These are phyloP conservation scores for Ctena decussata DNA, from an alignment of 2,888 invertebrate genomes.

Conservation along the genomic window DNA sequence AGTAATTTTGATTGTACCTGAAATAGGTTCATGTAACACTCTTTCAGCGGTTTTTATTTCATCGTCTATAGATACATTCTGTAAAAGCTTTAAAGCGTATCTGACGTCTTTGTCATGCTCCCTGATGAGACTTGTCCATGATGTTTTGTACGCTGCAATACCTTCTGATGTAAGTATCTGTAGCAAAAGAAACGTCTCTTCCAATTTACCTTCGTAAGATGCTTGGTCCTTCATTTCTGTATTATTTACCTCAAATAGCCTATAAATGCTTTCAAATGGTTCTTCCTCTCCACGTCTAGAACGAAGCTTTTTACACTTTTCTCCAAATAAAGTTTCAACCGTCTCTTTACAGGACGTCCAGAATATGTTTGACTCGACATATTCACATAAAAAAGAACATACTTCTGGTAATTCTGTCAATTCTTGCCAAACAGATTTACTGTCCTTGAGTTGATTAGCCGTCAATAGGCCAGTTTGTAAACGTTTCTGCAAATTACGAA, in stretches of 20 bases:
- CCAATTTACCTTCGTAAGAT: neutral
- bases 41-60: slow-evolving; percentile 43
- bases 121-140: slow-evolving; percentile 39
- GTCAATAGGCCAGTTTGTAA: too few relatives aligned
- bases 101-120: slow-evolving; percentile 20
- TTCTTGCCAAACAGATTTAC: neutral
- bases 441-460: too few relatives aligned
- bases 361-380: slow-evolving; percentile 12
- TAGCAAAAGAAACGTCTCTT: neutral
- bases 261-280: neutral
- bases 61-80: neutral
- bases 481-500: neutral
- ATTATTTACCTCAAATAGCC: neutral
- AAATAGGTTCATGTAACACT: neutral
- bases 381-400: neutral
- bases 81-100: slow-evolving; percentile 20
- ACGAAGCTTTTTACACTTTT: too few relatives aligned
- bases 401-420: neutral
- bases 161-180: neutral
- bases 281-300: too few relatives aligned
- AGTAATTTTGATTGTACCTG: neutral
- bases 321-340: neutral
- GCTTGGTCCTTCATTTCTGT: neutral
- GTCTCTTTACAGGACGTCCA: neutral
- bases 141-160: slow-evolving; percentile 20